Evolutionary conservation across 2,888 invertebrate genomes (phyloP), one percentile per base, ranked within the genome.

Genomic region (Dicyrtoma fusca): DNA sequence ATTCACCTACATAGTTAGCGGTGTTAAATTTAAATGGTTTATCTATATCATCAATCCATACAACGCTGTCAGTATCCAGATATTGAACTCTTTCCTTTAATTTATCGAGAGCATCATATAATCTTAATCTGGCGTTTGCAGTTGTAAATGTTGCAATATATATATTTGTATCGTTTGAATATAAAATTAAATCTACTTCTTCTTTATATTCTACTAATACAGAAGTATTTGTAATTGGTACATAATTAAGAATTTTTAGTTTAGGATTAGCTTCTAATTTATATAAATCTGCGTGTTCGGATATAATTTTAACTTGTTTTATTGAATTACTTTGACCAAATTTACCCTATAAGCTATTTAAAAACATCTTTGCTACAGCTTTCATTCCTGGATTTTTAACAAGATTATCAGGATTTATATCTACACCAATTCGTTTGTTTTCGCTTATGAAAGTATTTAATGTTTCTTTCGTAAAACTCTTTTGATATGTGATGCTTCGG

Each of bases 241-340:
- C 8, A 34, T 34, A 34, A 34, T 34, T 34, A 5, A 34, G 34
- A 34, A 34, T 34, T 34, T 34, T 34, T 3, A 34, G 34, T 34
- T 34, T 34, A 34, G 34, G 34, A 34, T 34, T 34, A 5, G 34
- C 34, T 34, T 34, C 34, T 34, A 34, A 34, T 34, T 34, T 34
- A 34, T 34, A 34, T 34, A 34, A 34, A 34, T 34, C 34, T 34
- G 34, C 34, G 8, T 34, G 8, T 34, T 34, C 8, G 3, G 34
- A 34, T 8, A 34, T 8, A 34, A 51, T 17, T 51, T 51, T 51
- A 17, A 51, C 51, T 51, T 51, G 51, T 51, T 51, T n/a, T 51
- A 51, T 3, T 5, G n/a, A 17, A 51, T 51, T 11, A 6, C 4
- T 34, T 34, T 34, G 34, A 34, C 51, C 11, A 51, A 51, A 51